Base-by-base conservation (phyloP, 2,113 vertebrate species). In the Dolichotis patagonum region DNA sequence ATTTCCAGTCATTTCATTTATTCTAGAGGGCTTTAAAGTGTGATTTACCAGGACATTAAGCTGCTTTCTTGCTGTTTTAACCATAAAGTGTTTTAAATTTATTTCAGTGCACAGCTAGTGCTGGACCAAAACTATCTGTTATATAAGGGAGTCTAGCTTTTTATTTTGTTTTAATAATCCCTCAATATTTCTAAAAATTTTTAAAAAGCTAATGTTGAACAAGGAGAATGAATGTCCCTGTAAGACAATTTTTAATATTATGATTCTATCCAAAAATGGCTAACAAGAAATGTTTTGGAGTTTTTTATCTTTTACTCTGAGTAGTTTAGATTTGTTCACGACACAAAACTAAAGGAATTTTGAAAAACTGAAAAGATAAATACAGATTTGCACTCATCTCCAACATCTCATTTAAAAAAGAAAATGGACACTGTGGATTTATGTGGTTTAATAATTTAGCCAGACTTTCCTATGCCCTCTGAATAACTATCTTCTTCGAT, bases 11-110 rank as follows among this genome's bases (percentile, higher is more conserved):
- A 86, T 16, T 95, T 83, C 26, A 60, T 96, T 97, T 94, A 8
- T 95, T 86, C 77, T 85, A 52, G 17, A 75, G 38, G 65, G 8
- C n/a, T 91, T 80, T 96, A 91, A 91, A 94, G 24, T 88, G n/a
- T 97, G 88, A 88, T 95, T 92, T 94, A 94, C 92, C 81, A 62
- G n/a, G 19, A 87, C 95, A 75, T 96, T 89, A 93, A 97, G 84
- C 19, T 94, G 85, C 9, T 94, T 93, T 97, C 78, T 96, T 94
- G 12, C 41, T 90, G 54, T 89, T 85, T 97, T 96, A 94, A 77
- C 3, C 20, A 92, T 96, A 94, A 83, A 96, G 82, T 92, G 17
- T 38, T 83, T 95, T 94, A 63, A 26, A 95, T 96, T 91, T 92
- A 90, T 96, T 92, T 97, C 60, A 86, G 73, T 65, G 26, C 54